Base-by-base conservation (phyloP, 2,888 invertebrate genomes). In the Drosophila formosana region DNA sequence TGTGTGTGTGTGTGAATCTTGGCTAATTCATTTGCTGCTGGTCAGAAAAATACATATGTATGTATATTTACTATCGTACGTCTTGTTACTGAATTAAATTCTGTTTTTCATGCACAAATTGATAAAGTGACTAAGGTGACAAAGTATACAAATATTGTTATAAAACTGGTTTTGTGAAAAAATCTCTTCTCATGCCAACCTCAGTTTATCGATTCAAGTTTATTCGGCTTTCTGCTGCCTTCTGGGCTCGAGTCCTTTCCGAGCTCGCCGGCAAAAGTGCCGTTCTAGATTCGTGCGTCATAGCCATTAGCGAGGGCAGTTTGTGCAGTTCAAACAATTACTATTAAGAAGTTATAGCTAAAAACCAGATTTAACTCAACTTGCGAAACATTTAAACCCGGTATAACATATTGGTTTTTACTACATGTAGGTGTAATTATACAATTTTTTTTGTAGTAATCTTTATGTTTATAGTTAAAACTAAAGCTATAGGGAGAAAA, bases 111-210 rank as follows among this genome's bases (percentile, higher is more conserved):
- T 13, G 13, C 13, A 41, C n/a, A 37, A n/a, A 5, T 39, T 13
- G n/a, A 39, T 39, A 39, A 13, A 41, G 18, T 41, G 7, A 18
- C 18, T 18, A 1, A 18, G 3, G 18, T 41, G 13, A 13, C 5
- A 41, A 18, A 13, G 11, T 34, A 41, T 41, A 7, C 2, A 6
- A 41, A 18, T 18, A 13, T 41, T 18, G 39, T 18, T 41, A 41
- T 41, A 41, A 41, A 41, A 18, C 39, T 18, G 18, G 7, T 41
- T 41, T 34, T 11, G 47, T 13, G 47, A 47, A 47, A 47, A 47
- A 8, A n/a, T 2, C 4, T 30, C 1, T 30, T 18, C 4, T 30
- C 18, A 30, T 7, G 28, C 9, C 18, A 18, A 45, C n/a, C 11
- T n/a, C 37, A 37, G 4, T 37, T 37, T 37, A 37, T 37, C 37